Evolutionary conservation across 2,888 invertebrate genomes (phyloP).

Genomic region (Eudemis profundana): DNA sequence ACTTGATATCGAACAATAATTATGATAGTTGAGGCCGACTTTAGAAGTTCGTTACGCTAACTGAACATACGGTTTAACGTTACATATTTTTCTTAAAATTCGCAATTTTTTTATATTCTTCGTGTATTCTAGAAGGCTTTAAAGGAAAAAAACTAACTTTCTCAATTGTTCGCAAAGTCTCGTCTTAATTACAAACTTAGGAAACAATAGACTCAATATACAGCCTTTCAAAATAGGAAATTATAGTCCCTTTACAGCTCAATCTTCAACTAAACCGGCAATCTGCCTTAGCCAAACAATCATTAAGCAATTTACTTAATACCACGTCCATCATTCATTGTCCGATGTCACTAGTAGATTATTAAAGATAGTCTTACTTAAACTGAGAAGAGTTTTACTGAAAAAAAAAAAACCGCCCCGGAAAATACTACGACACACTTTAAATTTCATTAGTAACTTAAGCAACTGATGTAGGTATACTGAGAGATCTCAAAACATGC

Average conservation of each 20-base stretch:
- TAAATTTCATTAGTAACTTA: too few species aligned
- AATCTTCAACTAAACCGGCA: slow-evolving; percentile 10
- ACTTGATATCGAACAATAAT: too few species aligned
- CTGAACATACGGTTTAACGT: too few species aligned
- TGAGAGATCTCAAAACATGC: too few species aligned
- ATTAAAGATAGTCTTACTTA: slow-evolving; percentile 36
- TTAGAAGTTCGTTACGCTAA: too few species aligned
- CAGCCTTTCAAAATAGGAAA: slow-evolving; percentile 16
- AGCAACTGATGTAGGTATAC: too few species aligned
- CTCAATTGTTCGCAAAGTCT: background rate
- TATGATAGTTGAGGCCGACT: too few species aligned
- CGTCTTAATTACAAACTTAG: background rate
- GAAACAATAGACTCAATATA: slow-evolving; percentile 15
- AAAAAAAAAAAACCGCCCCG: background rate
- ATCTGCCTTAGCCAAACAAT: slow-evolving; percentile 30
- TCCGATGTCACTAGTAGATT: slow-evolving; percentile 38
- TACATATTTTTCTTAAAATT: too few species aligned
- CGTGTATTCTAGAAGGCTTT: background rate
- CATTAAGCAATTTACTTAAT: slow-evolving; percentile 47
- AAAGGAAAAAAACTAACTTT: background rate
- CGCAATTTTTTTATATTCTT: background rate
- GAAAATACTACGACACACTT: background rate
- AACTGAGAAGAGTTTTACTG: background rate
- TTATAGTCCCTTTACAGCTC: slow-evolving; percentile 4
- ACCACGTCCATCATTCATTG: slow-evolving; percentile 46